Evolutionary conservation across 1,140 invertebrate species (phyloP), one percentile per base, ranked within the genome.

Genomic region (Stegodyphus dumicola): DNA sequence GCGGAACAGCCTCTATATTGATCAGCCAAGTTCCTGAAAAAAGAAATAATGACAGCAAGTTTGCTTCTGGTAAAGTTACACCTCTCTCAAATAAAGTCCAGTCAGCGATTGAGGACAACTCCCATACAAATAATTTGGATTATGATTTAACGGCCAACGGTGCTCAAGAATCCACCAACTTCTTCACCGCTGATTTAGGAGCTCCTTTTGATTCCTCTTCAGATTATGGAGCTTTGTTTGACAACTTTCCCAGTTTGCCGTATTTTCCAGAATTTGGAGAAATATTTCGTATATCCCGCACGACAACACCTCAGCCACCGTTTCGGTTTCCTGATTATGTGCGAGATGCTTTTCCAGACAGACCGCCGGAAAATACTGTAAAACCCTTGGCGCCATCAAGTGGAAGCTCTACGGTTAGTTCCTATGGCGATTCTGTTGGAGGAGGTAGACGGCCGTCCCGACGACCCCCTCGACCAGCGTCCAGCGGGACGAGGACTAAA

Each of bases 261-360:
- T 78, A 86, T 13, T 86, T 86, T 18, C 84, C 84, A 49, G 84
- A 86, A 73, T 86, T 86, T 51, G 76, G 84, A 0, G 84, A 86
- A 48, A 86, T 86, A 18, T 86, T 86, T 13, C 75, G 84, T 1
- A 64, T 86, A 52, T 78, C 84, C n/a, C n/a, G 74, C n/a, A 86
- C 84, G 18, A 86, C 84, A 0, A 86, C 84, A 6, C 84, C 53
- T 15, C 53, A 66, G 7, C 84, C 84, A 51, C 84, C 84, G 9
- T 86, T 73, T 51, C 15, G 56, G n/a, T 86, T 86, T 65, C 84
- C 84, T 1, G 76, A 56, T 17, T 86, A 78, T 48, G 75, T 86
- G 13, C 18, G 84, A 15, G 84, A 86, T 9, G 66, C 76, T 11
- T 86, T 86, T 7, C 84, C 84, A 1, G 69, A 73, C 17, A 52